phyloP scores from a whole-genome alignment of 2,888 invertebrate genomes.

The Tillus elongatus region DNA sequence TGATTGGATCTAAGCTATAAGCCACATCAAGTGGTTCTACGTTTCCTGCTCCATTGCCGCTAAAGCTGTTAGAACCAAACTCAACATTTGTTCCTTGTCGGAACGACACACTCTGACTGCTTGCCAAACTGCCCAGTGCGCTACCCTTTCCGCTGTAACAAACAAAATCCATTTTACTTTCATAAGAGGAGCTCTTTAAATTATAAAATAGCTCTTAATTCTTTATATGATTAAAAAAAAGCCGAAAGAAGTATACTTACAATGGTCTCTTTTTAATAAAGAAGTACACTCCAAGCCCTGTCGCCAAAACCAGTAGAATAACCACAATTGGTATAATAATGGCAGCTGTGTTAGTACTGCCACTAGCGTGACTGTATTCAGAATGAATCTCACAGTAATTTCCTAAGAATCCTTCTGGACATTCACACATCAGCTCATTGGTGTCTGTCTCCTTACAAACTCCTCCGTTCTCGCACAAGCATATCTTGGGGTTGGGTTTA shows the following conservation, averaged over 20 bases:
- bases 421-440: slow-evolving; percentile 60
- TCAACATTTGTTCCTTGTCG: slow-evolving; percentile 90
- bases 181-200: too few species aligned
- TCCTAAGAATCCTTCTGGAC: slow-evolving; percentile 63
- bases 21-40: slow-evolving; percentile 64
- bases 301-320: slow-evolving; percentile 60
- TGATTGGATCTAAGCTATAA: slow-evolving; percentile 68
- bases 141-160: slow-evolving; percentile 67
- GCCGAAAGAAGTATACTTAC: slow-evolving; percentile 49
- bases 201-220: too few species aligned
- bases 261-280: slow-evolving; percentile 74
- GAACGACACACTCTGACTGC: slow-evolving; percentile 86
- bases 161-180: too few species aligned
- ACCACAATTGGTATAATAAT: slow-evolving; percentile 77
- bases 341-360: slow-evolving; percentile 55
- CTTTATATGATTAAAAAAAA: too few species aligned
- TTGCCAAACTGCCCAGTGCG: slow-evolving; percentile 68
- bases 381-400: slow-evolving; percentile 61
- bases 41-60: slow-evolving; percentile 45
- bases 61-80: slow-evolving; percentile 57
- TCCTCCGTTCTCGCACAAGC: slow-evolving; percentile 83
- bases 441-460: slow-evolving; percentile 53
- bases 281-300: slow-evolving; percentile 70
- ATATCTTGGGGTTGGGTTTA: slow-evolving; percentile 65
- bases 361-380: slow-evolving; percentile 49